Percentiles rank a stretch among this genome's conserved stretches.
phyloP scores from a whole-genome alignment of 2,113 vertebrate species.

The Jaculus jaculus region DNA sequence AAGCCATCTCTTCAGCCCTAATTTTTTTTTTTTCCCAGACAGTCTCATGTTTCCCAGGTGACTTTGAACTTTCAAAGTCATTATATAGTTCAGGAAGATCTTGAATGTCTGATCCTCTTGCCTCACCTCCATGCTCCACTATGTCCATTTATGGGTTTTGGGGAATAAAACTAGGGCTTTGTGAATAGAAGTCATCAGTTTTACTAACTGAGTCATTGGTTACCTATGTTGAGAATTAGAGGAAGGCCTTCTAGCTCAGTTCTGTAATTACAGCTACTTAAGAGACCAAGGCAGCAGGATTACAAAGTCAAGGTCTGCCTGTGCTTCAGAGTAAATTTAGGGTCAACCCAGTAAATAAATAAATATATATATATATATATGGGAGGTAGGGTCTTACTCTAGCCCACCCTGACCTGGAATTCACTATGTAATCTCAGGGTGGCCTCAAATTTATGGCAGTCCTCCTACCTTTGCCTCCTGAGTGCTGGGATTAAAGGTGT shows the following conservation, averaged over 20 bases:
- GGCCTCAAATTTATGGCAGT: too few relatives aligned
- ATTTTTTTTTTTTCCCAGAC: too few relatives aligned
- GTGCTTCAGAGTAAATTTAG: too few relatives aligned
- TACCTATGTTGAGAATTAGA: not conserved
- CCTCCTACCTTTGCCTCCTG: too few relatives aligned
- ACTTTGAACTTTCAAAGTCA: not conserved
- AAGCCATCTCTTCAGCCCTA: too few relatives aligned
- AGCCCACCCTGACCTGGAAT: too few relatives aligned
- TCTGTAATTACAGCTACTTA: not conserved
- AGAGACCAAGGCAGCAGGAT: not conserved
- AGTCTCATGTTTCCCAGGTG: too few relatives aligned
- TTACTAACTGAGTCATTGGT: not conserved
- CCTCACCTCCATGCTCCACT: not conserved
- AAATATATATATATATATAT: too few relatives aligned
- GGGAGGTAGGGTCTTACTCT: too few relatives aligned
- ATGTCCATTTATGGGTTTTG: not conserved
- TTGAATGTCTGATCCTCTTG: not conserved
- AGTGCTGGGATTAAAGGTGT: too few relatives aligned
- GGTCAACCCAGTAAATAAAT: too few relatives aligned
- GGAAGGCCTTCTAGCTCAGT: not conserved
- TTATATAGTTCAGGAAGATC: not conserved
- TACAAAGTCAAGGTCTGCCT: not conserved
- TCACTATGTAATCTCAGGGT: too few relatives aligned
- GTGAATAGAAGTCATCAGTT: not conserved
- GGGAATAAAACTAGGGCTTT: not conserved